A percentile compares a stretch with the other conserved stretches of the same genome.
phyloP scores from a whole-genome alignment of 2,888 invertebrate genomes.

The Cephus pulcher region DNA sequence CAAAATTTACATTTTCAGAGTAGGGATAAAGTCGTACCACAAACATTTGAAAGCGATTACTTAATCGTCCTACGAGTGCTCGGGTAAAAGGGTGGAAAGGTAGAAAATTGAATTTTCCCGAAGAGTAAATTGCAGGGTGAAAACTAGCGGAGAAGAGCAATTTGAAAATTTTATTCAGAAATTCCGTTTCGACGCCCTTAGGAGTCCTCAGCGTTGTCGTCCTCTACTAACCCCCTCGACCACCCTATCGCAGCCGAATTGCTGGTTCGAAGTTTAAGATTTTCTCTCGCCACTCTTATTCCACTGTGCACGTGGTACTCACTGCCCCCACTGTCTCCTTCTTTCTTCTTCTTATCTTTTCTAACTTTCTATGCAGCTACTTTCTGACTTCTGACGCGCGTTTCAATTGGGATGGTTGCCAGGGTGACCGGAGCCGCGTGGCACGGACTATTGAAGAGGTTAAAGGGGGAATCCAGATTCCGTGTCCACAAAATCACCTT shows the following conservation, averaged over 20 bases:
- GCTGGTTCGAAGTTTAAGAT: slow-evolving; percentile 62
- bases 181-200: slow-evolving; percentile 16
- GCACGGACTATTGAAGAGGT: slow-evolving; percentile 62
- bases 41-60: background rate
- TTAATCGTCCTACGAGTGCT: background rate
- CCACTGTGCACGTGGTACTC: slow-evolving; percentile 13
- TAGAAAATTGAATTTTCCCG: background rate
- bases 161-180: slow-evolving; percentile 31
- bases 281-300: slow-evolving; percentile 48
- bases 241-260: slow-evolving; percentile 44
- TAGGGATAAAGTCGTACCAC: background rate
- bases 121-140: slow-evolving; percentile 5
- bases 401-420: slow-evolving; percentile 62
- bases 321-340: slow-evolving; percentile 27
- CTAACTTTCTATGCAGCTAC: slow-evolving; percentile 33
- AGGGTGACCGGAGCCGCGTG: slow-evolving; percentile 58
- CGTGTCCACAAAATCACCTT: slow-evolving; percentile 40
- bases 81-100: background rate
- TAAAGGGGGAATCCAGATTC: slow-evolving; percentile 55
- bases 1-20: background rate
- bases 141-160: slow-evolving; percentile 12
- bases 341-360: slow-evolving; percentile 25
- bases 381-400: slow-evolving; percentile 57
- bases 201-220: slow-evolving; percentile 7
- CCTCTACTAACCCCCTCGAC: slow-evolving; percentile 1